Base-by-base conservation (phyloP, 2,888 invertebrate genomes). In the Alsophila aescularia region DNA sequence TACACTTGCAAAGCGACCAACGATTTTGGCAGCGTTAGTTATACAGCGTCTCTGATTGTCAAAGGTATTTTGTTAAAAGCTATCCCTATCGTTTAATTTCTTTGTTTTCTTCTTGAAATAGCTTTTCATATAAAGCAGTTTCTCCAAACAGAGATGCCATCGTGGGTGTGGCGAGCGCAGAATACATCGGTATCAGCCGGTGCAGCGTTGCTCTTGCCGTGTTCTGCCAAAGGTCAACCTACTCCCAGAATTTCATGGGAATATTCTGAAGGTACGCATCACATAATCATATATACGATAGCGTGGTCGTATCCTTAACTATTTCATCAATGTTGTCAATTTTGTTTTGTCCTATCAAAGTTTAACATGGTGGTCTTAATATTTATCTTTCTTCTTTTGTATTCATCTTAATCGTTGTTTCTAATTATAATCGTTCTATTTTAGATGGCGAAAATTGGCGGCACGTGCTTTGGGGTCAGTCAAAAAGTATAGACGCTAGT, bases 181-280 rank as follows among this genome's bases (percentile, higher is more conserved):
- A 96, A 96, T 81, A 93, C 94, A 36, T 95, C 95, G 56, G 94
- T 95, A 42, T 94, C 96, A 48, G 93, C 95, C n/a, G 96, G 96
- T 36, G 94, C 95, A 52, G 93, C 95, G 47, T 92, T 96, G 49
- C 92, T 94, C 43, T 92, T 97, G 56, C 94, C 95, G 61, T 97
- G 97, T 79, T 94, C 94, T 52, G 96, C 96, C 34, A 95, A 95
- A 74, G 97, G 97, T 62, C 96, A 95, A 85, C 97, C 97, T 7
- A 92, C 93, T 65, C 96, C 96, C 2, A 91, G 93, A 72, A 94
- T 95, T 70, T 93, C 93, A 56, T 95, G 95, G 95, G 93, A 95
- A 69, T 95, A 94, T 79, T 95, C 95, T 60, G 91, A 93, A 80
- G 94, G 95, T 94, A 86, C 76, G 4, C 10, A 13, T 32, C 12